Conservation (phyloP, 2,888 invertebrate genomes). For the Dromius quadrimaculatus region DNA sequence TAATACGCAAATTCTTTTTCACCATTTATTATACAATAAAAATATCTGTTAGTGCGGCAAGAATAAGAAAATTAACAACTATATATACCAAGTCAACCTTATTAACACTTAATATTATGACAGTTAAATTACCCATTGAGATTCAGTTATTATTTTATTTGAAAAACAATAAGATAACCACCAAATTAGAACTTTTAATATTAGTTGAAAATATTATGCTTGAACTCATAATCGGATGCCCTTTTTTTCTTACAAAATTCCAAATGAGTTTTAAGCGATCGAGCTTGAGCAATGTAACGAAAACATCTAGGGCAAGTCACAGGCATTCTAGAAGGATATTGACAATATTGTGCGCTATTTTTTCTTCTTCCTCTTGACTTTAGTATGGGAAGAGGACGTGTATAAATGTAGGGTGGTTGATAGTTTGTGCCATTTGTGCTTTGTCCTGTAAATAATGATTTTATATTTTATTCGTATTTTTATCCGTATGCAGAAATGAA, state of each 20-base stretch:
- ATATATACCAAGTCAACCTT: not conserved
- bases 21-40: slow-evolving; percentile 26
- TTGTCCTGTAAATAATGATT: slow-evolving; percentile 28
- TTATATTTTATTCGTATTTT: slow-evolving; percentile 19
- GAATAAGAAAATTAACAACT: slow-evolving; percentile 6
- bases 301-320: slow-evolving; percentile 36
- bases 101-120: slow-evolving; percentile 20
- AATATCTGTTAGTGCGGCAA: slow-evolving; percentile 16
- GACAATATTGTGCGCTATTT: slow-evolving; percentile 19
- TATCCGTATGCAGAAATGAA: slow-evolving; percentile 34
- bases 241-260: slow-evolving; percentile 17
- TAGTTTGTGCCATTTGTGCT: not conserved
- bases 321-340: slow-evolving; percentile 43
- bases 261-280: slow-evolving; percentile 46
- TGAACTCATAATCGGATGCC: not conserved
- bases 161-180: slow-evolving; percentile 1
- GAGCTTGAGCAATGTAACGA: slow-evolving; percentile 33
- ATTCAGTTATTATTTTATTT: not conserved
- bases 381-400: slow-evolving; percentile 2
- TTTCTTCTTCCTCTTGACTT: slow-evolving; percentile 18
- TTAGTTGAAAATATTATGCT: slow-evolving; percentile 4
- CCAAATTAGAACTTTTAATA: not conserved
- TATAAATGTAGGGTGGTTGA: slow-evolving; percentile 22
- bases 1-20: slow-evolving; percentile 5
- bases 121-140: slow-evolving; percentile 10